Evolutionary conservation across 2,888 invertebrate species (phyloP), one percentile per base, ranked within the genome.

Genomic region (Calliphora vomitoria): DNA sequence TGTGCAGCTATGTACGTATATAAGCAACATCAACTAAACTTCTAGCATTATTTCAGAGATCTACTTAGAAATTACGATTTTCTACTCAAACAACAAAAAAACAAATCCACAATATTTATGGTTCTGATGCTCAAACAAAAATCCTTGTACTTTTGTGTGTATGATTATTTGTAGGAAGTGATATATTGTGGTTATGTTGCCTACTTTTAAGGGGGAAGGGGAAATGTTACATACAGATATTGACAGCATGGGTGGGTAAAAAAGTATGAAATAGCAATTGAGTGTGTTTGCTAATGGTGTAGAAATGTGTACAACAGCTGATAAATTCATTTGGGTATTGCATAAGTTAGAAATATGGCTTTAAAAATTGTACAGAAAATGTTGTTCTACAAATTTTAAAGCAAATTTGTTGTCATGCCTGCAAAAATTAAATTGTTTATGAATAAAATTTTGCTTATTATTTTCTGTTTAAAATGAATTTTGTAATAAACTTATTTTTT

Each of bases 121-220:
- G 38, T 60, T 50, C 10, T 38, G 60, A 25, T 50, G 71, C 71
- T 55, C 8, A 35, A 31, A 31, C 8, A 44, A 18, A 79, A 20
- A 1, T 25, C 8, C 13, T 11, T 58, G 15, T 25, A 15, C 53
- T 35, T 53, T 10, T 72, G 72, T n/a, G 15, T 1, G 18, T 38
- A 1, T 38, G 35, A 47, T n/a, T 62, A 31, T 62, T 4, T 31
- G 20, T 68, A 58, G 79, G 79, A 84, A 79, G 72, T 84, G 58
- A 79, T 72, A 60, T 44, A 84, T 72, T 72, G 66, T 53, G 58
- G 35, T 60, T 79, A 41, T 69, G 69, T 41, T 31, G 82, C 76
- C 82, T 82, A 69, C 69, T 76, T 82, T 82, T 68, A 76, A 53
- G 76, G 31, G 72, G 53, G 62, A 31, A 18, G 4, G 31, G 25